Percentiles rank a stretch among this genome's conserved stretches.
phyloP scores from a whole-genome alignment of 1,140 invertebrate species.

The Monochamus saltuarius region DNA sequence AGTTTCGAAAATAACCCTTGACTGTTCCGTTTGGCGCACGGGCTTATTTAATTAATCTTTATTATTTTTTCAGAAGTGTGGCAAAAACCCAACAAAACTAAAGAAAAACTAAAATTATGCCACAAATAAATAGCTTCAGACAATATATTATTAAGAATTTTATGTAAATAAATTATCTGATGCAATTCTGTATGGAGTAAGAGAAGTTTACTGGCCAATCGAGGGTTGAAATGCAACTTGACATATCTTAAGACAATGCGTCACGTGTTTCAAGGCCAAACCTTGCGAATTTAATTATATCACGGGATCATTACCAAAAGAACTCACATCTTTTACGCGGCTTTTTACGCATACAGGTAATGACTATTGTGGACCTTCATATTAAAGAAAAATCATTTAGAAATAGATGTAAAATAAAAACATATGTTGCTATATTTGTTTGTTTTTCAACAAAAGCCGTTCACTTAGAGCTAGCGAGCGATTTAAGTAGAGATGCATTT shows the following conservation, averaged over 20 bases:
- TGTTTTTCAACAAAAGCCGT: slow-evolving; percentile 48
- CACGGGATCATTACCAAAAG: slow-evolving; percentile 43
- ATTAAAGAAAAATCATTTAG: slow-evolving; percentile 27
- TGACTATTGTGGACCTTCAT: slow-evolving; percentile 50
- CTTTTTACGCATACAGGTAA: slow-evolving; percentile 46
- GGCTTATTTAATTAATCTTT: too few relatives aligned
- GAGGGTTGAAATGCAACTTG: slow-evolving; percentile 19
- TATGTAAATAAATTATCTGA: too few relatives aligned
- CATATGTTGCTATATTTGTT: slow-evolving; percentile 47
- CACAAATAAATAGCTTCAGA: too few relatives aligned
- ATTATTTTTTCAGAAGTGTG: too few relatives aligned
- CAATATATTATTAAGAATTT: too few relatives aligned
- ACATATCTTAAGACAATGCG: slow-evolving; percentile 35
- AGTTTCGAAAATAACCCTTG: too few relatives aligned
- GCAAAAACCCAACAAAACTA: too few relatives aligned
- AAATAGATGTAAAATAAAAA: slow-evolving; percentile 33
- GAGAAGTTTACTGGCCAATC: slow-evolving; percentile 27
- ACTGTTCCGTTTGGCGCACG: too few relatives aligned
- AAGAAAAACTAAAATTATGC: too few relatives aligned
- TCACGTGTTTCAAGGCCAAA: slow-evolving; percentile 31
- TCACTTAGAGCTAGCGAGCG: slow-evolving; percentile 51
- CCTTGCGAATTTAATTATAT: slow-evolving; percentile 26
- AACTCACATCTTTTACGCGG: slow-evolving; percentile 33
- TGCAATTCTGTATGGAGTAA: slow-evolving; percentile 19
- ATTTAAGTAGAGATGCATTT: slow-evolving; percentile 46